Conservation (phyloP, 2,888 invertebrate genomes). For the Lasius fuliginosus region DNA sequence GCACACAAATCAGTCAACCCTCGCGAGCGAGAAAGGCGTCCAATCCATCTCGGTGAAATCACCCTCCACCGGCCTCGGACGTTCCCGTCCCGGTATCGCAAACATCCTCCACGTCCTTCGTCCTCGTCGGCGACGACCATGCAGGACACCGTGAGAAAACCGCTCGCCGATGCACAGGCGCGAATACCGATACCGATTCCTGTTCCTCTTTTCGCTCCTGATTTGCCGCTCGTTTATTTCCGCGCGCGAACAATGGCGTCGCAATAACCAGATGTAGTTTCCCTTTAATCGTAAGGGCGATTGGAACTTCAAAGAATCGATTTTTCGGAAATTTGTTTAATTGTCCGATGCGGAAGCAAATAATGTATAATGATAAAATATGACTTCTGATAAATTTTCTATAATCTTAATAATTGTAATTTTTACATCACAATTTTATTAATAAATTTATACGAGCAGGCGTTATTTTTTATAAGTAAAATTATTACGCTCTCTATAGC, state of each 20-base stretch:
- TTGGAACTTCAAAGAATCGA: not conserved
- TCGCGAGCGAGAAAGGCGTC: slow-evolving; percentile 76
- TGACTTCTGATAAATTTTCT: not conserved
- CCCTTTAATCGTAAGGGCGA: not conserved
- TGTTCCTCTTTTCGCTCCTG: slow-evolving; percentile 40
- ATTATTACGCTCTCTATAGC: not conserved
- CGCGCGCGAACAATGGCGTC: slow-evolving; percentile 66
- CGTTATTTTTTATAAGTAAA: not conserved
- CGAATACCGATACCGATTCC: slow-evolving; percentile 67
- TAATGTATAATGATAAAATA: not conserved
- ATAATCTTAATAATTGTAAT: not conserved
- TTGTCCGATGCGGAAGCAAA: not conserved
- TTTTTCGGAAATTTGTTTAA: not conserved
- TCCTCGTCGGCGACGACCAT: slow-evolving; percentile 55
- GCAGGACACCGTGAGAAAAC: slow-evolving; percentile 76
- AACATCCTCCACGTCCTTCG: slow-evolving; percentile 61
- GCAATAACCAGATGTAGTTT: slow-evolving; percentile 25
- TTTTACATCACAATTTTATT: not conserved
- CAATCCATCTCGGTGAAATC: slow-evolving; percentile 84
- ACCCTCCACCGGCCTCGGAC: slow-evolving; percentile 75
- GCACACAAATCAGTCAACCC: slow-evolving; percentile 85
- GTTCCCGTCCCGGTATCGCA: slow-evolving; percentile 23
- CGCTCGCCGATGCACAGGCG: slow-evolving; percentile 67
- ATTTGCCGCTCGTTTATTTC: slow-evolving; percentile 55
- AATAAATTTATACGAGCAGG: not conserved